Evolutionary conservation across 2,797 vertebrate genomes (phyloP).

Genomic region (Denticeps clupeoides): DNA sequence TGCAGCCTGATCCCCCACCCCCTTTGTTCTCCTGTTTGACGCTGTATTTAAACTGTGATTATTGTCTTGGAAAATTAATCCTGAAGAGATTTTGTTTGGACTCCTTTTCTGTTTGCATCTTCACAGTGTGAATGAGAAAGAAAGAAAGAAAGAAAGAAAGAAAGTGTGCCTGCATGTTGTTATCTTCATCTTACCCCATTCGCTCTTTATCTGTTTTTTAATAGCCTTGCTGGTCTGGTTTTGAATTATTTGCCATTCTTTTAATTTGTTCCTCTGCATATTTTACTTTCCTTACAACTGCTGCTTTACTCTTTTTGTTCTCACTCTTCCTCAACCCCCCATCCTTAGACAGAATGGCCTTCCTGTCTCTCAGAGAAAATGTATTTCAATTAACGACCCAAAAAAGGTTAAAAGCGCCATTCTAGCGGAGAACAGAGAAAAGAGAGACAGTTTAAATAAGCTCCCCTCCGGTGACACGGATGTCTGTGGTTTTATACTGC

Average conservation of each 20-base stretch:
- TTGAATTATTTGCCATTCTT: too few species aligned
- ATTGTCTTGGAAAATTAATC: too few species aligned
- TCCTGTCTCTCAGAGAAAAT: slow-evolving; percentile 4
- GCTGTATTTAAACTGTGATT: too few species aligned
- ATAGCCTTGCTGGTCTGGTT: slow-evolving; percentile 16
- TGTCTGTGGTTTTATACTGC: slow-evolving; percentile 35
- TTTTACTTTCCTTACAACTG: background rate
- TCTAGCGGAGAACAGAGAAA: background rate
- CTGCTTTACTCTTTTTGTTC: background rate
- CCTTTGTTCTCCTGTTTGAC: too few species aligned
- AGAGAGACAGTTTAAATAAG: slow-evolving; percentile 12
- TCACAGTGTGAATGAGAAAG: too few species aligned
- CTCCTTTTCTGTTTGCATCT: background rate
- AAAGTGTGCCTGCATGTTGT: background rate
- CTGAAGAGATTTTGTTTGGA: background rate
- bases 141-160: too few species aligned
- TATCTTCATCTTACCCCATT: slow-evolving; percentile 1
- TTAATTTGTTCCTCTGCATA: slow-evolving; percentile 5
- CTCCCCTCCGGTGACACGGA: slow-evolving; percentile 23
- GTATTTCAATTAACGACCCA: slow-evolving; percentile 10
- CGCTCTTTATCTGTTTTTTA: slow-evolving; percentile 4
- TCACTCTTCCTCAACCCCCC: background rate
- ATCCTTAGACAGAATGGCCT: background rate
- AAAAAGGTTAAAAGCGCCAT: slow-evolving; percentile 10
- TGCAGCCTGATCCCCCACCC: too few species aligned